Conservation (phyloP, 2,113 vertebrate genomes). For the Oreochromis niloticus region DNA sequence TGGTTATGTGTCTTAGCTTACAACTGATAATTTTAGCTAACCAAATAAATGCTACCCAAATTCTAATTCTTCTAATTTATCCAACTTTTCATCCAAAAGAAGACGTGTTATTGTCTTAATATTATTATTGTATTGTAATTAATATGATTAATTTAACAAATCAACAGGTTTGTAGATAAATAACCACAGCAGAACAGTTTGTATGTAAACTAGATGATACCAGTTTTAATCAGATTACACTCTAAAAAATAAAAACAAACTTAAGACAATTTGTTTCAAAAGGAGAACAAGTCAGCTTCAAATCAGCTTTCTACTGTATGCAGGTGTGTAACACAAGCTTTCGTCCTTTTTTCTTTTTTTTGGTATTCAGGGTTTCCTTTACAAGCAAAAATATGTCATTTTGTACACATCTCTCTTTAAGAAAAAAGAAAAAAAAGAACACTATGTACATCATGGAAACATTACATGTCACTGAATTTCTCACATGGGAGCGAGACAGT, state of each 20-base stretch:
- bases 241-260: constrained; percentile 44
- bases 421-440: constrained; percentile 35
- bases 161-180: background rate
- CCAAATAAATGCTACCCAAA: too few relatives aligned
- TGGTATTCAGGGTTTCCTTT: background rate
- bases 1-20: background rate
- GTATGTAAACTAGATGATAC: constrained; percentile 60
- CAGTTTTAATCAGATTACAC: constrained; percentile 68
- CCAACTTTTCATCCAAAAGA: background rate
- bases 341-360: background rate
- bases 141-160: background rate
- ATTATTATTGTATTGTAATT: background rate
- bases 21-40: background rate
- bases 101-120: background rate
- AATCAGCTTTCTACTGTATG: constrained; percentile 21
- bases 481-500: constrained; percentile 19
- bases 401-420: constrained; percentile 34
- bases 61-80: background rate
- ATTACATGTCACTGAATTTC: constrained; percentile 45
- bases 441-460: constrained; percentile 68
- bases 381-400: constrained; percentile 66
- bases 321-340: constrained; percentile 48
- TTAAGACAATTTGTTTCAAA: constrained; percentile 60
- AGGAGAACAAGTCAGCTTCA: constrained; percentile 31
- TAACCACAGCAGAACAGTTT: background rate